Conservation (phyloP, 1,140 invertebrate genomes). For the Bombus consobrinus region DNA sequence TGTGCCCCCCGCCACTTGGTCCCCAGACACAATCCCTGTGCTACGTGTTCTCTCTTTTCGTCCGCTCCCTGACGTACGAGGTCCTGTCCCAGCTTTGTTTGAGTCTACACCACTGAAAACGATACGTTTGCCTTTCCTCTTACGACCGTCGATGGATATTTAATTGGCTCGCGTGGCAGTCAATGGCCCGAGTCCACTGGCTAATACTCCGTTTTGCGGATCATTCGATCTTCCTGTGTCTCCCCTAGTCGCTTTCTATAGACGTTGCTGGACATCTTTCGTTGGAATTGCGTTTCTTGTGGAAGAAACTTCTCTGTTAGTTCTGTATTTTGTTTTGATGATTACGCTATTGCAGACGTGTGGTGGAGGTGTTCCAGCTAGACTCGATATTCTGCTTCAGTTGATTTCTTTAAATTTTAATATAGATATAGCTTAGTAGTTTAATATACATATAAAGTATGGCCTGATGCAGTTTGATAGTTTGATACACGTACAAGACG, state of each 20-base stretch:
- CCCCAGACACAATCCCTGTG: slow-evolving; percentile 40
- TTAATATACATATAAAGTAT: too few species aligned
- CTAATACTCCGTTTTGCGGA: slow-evolving; percentile 23
- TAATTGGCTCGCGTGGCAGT: slow-evolving; percentile 43
- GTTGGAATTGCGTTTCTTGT: not conserved
- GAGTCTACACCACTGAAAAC: slow-evolving; percentile 50
- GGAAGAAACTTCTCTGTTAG: not conserved
- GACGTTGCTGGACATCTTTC: not conserved
- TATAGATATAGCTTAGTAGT: too few species aligned
- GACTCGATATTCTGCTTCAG: not conserved
- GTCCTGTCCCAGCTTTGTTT: not conserved
- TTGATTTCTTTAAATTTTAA: not conserved
- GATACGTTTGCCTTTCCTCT: slow-evolving; percentile 66
- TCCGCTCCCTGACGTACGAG: slow-evolving; percentile 6
- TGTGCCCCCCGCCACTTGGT: slow-evolving; percentile 69
- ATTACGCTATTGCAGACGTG: too few species aligned
- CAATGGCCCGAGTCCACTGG: slow-evolving; percentile 14
- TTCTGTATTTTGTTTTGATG: too few species aligned
- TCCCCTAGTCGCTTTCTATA: not conserved
- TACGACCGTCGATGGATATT: slow-evolving; percentile 47
- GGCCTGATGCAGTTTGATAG: too few species aligned
- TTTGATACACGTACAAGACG: too few species aligned
- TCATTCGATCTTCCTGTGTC: not conserved
- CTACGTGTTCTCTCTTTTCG: not conserved
- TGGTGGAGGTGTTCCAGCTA: too few species aligned